These are phyloP conservation scores for Rhyzopertha dominica DNA, from an alignment of 1,140 invertebrate genomes.

Conservation along the genomic window DNA sequence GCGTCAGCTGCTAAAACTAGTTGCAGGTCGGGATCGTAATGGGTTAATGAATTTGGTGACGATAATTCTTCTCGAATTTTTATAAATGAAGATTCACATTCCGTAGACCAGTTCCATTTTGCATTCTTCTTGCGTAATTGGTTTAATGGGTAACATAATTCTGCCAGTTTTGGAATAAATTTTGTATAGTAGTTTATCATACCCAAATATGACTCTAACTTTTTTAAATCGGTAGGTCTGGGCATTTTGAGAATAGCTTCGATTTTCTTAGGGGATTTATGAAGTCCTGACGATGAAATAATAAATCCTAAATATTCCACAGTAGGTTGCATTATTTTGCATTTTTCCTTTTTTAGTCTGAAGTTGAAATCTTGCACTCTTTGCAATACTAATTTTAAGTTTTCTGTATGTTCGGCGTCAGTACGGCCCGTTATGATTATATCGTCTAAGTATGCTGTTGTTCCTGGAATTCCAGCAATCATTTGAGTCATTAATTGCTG, in stretches of 20 bases:
- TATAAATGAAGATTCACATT: slow-evolving; percentile 7
- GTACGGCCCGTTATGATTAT: background rate
- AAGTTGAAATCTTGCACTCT: background rate
- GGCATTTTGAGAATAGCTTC: background rate
- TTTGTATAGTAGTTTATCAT: background rate
- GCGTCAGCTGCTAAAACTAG: slow-evolving; percentile 25
- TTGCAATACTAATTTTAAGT: background rate
- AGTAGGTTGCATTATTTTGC: background rate
- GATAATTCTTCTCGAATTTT: slow-evolving; percentile 22
- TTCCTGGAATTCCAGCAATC: background rate
- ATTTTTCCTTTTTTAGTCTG: background rate
- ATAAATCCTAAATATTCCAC: background rate
- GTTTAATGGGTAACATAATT: slow-evolving; percentile 11
- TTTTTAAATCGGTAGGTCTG: background rate
- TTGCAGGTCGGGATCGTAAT: slow-evolving; percentile 19
- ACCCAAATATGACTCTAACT: background rate
- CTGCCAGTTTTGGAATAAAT: slow-evolving; percentile 2
- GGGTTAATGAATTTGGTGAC: slow-evolving; percentile 21
- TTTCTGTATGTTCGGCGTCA: background rate
- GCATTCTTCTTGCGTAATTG: slow-evolving; percentile 3
- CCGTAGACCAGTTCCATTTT: slow-evolving; percentile 5
- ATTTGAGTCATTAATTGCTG: background rate
- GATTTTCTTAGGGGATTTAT: slow-evolving; percentile 1
- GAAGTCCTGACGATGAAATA: background rate
- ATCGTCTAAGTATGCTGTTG: background rate